Conservation (phyloP, 1,140 invertebrate species). For the Venustaconcha ellipsiformis region DNA sequence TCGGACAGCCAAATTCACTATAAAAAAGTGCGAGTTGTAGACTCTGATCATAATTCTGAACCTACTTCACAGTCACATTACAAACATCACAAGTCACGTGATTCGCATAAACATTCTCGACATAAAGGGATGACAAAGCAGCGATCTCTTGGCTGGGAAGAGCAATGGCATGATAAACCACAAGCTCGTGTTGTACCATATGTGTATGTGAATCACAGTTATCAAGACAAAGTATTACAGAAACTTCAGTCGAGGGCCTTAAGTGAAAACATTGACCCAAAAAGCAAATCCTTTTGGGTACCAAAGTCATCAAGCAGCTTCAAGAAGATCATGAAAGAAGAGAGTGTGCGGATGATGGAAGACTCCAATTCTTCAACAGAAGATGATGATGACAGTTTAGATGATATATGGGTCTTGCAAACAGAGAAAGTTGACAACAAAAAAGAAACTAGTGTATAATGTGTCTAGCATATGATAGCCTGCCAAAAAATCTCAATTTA, state of each 20-base stretch:
- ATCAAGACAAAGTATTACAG: slow-evolving; percentile 55
- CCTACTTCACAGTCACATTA: slow-evolving; percentile 45
- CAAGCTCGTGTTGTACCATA: slow-evolving; percentile 54
- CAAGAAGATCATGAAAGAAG: slow-evolving; percentile 47
- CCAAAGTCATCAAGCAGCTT: slow-evolving; percentile 56
- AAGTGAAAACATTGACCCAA: slow-evolving; percentile 47
- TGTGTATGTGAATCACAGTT: slow-evolving; percentile 64
- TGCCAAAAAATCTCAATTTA: too few species aligned
- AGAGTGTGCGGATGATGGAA: slow-evolving; percentile 46
- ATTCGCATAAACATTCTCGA: slow-evolving; percentile 46
- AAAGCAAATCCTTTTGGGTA: slow-evolving; percentile 54
- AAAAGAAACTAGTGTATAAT: slow-evolving; percentile 64
- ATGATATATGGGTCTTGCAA: slow-evolving; percentile 62
- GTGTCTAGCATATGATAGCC: too few species aligned
- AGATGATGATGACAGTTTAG: slow-evolving; percentile 45
- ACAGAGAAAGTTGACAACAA: slow-evolving; percentile 44
- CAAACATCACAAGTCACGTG: slow-evolving; percentile 41
- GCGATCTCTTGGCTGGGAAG: slow-evolving; percentile 58
- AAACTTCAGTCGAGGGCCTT: slow-evolving; percentile 52
- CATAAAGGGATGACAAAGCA: slow-evolving; percentile 51
- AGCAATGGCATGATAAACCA: slow-evolving; percentile 48
- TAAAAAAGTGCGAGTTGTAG: slow-evolving; percentile 42
- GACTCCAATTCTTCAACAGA: slow-evolving; percentile 49
- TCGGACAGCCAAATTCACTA: slow-evolving; percentile 55
- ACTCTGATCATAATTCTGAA: slow-evolving; percentile 64